Evolutionary conservation across 2,888 invertebrate genomes (phyloP), one percentile per base, ranked within the genome.

Genomic region (Lamellibrachia satsuma): DNA sequence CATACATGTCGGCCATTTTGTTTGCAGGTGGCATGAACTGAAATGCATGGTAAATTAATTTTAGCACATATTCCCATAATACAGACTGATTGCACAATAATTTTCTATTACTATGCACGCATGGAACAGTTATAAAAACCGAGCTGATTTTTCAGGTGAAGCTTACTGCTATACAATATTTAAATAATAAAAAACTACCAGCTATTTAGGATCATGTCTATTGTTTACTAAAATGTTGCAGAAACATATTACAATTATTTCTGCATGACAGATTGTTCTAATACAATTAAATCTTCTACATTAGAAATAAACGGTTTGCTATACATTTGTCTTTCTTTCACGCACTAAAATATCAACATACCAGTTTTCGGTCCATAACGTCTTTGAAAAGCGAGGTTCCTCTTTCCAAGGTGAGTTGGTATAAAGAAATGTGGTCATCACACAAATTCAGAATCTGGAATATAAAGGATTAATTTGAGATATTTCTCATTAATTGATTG

Each of bases 321-420:
- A 39, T 55, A 55, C 9, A 9, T 55, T 55, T 55, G 7, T 55
- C 55, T 3, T 55, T 7, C 55, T 4, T 22, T 0, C 75, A 55
- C 9, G 55, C 55, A 9, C 55, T 55, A 9, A 7, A 55, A 7
- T 55, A 55, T 15, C 75, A 75, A 75, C 92, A 93, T 93, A 95
- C 95, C 92, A 94, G 51, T 39, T 92, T 92, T 52, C 94, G 94
- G 90, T 93, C 91, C 90, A 95, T 92, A 22, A 95, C 95, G 93
- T 94, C 94, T 92, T 95, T 95, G 92, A 95, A 95, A 8, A 96
- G 94, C 39, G 93, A 93, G 11, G 96, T 96, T 39, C 96, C 96
- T 92, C 95, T 94, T 93, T 96, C 96, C 92, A 96, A 92, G 1
- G 96, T 96, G 90, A 96, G 94, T 93, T 96, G 96, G 93, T 96